These are phyloP conservation scores for Sebastes miniatus DNA, from an alignment of 2,797 vertebrate genomes.

Conservation along the genomic window DNA sequence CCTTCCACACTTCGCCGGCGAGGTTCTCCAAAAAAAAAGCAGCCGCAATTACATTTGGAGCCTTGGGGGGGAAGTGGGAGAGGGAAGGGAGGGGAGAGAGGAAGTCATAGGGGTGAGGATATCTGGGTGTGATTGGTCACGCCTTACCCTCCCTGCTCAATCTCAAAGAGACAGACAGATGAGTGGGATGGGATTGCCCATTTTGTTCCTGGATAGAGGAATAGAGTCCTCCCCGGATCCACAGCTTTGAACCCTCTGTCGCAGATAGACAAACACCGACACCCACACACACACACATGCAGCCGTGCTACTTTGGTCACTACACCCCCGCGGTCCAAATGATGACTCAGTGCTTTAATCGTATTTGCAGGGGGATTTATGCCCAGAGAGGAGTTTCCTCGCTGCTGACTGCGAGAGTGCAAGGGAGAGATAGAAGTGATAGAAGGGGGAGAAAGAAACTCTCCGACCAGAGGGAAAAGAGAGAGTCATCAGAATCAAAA, in stretches of 20 bases:
- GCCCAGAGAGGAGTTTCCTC: conserved; percentile 57
- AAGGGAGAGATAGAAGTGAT: conserved; percentile 22
- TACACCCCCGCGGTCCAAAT: conserved; percentile 65
- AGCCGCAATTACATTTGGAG: conserved; percentile 52
- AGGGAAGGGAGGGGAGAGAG: background rate
- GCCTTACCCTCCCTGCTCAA: conserved; percentile 38
- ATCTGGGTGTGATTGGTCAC: conserved; percentile 55
- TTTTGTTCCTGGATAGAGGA: conserved; percentile 50
- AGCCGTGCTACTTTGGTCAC: conserved; percentile 44
- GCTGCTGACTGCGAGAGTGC: conserved; percentile 1
- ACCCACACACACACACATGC: conserved; percentile 1
- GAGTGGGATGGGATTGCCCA: conserved; percentile 54
- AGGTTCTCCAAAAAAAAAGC: conserved; percentile 35
- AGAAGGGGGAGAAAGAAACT: conserved; percentile 11
- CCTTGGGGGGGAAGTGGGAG: conserved; percentile 1
- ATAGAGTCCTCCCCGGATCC: conserved; percentile 2
- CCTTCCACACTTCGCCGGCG: background rate
- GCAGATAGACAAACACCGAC: conserved; percentile 39
- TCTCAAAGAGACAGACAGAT: conserved; percentile 51
- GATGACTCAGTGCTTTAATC: conserved; percentile 76
- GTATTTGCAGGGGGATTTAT: conserved; percentile 76
- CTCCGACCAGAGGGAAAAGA: background rate
- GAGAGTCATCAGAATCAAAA: conserved; percentile 38
- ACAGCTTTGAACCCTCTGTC: conserved; percentile 29
- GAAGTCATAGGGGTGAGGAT: conserved; percentile 22